These are phyloP conservation scores for Liodrosophila aerea DNA, from an alignment of 2,888 invertebrate genomes.

Conservation along the genomic window DNA sequence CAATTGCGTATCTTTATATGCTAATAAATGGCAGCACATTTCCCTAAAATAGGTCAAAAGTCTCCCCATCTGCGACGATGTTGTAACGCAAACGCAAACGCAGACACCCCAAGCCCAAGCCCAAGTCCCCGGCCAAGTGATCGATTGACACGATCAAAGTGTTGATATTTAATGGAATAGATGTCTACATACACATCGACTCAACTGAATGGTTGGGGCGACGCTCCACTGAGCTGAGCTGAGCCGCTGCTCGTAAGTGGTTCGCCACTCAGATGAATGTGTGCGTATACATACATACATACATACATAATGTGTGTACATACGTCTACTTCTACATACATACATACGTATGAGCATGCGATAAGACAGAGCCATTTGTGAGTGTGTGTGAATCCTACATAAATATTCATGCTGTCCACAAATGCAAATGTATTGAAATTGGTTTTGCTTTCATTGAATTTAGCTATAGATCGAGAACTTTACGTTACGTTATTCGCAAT, in stretches of 20 bases:
- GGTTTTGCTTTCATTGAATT: conserved; percentile 51
- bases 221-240: conserved; percentile 25
- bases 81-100: conserved; percentile 53
- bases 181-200: conserved; percentile 22
- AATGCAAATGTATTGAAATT: conserved; percentile 74
- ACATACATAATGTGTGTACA: conserved; percentile 27
- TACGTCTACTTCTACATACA: conserved; percentile 9
- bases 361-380: conserved; percentile 32
- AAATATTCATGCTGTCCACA: conserved; percentile 66
- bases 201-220: conserved; percentile 62
- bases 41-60: conserved; percentile 83
- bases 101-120: not conserved
- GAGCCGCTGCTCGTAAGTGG: conserved; percentile 55
- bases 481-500: conserved; percentile 81
- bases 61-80: conserved; percentile 75
- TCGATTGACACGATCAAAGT: conserved; percentile 79
- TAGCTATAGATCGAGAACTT: conserved; percentile 62
- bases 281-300: conserved; percentile 12
- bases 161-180: conserved; percentile 71
- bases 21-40: conserved; percentile 76
- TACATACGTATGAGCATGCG: conserved; percentile 45
- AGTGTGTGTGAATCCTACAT: conserved; percentile 66
- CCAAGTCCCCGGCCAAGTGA: conserved; percentile 62
- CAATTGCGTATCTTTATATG: conserved; percentile 73
- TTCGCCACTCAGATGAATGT: conserved; percentile 27